Evolutionary conservation across 2,113 vertebrate species (phyloP).

Genomic region (Ictalurus furcatus): DNA sequence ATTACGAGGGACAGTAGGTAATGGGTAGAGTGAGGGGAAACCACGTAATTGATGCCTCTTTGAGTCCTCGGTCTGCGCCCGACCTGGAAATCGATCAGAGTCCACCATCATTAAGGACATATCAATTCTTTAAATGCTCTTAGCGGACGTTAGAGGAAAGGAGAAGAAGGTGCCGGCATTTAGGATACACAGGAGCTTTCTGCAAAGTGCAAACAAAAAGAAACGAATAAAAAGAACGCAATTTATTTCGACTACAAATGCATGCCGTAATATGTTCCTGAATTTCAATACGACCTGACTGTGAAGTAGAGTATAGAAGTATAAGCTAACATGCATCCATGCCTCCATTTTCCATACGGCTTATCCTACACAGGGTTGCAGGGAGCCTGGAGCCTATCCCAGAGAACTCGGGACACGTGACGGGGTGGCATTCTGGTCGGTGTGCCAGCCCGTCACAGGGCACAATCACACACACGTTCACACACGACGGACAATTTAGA

Average conservation of each 20-base stretch:
- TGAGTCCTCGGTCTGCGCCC: neutral
- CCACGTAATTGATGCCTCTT: neutral
- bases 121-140: neutral
- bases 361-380: too few species aligned
- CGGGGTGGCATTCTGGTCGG: too few species aligned
- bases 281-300: neutral
- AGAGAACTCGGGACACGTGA: too few species aligned
- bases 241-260: neutral
- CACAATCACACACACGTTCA: too few species aligned
- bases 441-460: too few species aligned
- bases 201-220: neutral
- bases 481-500: too few species aligned
- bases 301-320: neutral
- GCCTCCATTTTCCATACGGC: too few species aligned
- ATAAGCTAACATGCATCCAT: too few species aligned
- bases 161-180: neutral
- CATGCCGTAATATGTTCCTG: neutral
- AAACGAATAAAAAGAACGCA: neutral
- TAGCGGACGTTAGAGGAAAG: neutral
- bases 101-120: neutral
- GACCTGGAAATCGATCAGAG: neutral
- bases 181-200: neutral
- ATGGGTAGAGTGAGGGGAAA: neutral
- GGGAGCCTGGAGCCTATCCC: too few species aligned
- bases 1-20: neutral